These are phyloP conservation scores for Gymnothorax reevesii DNA, from an alignment of 2,797 vertebrate genomes.

Conservation along the genomic window DNA sequence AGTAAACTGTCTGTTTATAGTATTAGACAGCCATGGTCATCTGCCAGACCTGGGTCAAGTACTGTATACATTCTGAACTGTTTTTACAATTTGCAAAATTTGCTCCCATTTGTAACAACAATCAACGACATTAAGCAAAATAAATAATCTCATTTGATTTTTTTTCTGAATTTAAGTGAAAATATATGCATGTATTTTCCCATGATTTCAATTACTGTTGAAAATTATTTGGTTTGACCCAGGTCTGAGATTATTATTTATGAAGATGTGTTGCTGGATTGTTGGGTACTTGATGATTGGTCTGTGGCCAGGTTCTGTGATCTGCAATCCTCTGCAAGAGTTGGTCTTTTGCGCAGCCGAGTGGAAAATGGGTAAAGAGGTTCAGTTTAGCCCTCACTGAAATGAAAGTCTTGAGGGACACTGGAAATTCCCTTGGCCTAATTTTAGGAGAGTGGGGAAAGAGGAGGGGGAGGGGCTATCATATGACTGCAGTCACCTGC, in stretches of 20 bases:
- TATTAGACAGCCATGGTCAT: not conserved
- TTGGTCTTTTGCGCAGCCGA: not conserved
- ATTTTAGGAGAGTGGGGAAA: constrained; percentile 61
- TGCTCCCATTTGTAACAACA: not conserved
- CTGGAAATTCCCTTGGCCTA: constrained; percentile 59
- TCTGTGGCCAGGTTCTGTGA: not conserved
- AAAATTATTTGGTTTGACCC: not conserved
- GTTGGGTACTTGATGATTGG: not conserved
- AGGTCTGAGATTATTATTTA: not conserved
- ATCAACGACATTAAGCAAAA: not conserved
- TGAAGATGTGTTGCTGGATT: not conserved
- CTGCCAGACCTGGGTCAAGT: not conserved
- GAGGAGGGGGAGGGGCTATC: constrained; percentile 37
- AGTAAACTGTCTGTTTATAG: not conserved
- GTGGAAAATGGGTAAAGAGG: constrained; percentile 22
- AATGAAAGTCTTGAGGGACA: constrained; percentile 45
- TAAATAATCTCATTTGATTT: not conserved
- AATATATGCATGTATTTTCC: not conserved
- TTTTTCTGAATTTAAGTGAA: not conserved
- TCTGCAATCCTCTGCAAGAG: not conserved
- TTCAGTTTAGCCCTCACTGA: constrained; percentile 41
- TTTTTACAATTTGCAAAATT: not conserved
- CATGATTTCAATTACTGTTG: not conserved
- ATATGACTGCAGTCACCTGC: constrained; percentile 58
- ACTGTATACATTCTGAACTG: not conserved